Evolutionary conservation across 1,140 invertebrate species (phyloP).

Genomic region (Hestina assimilis): DNA sequence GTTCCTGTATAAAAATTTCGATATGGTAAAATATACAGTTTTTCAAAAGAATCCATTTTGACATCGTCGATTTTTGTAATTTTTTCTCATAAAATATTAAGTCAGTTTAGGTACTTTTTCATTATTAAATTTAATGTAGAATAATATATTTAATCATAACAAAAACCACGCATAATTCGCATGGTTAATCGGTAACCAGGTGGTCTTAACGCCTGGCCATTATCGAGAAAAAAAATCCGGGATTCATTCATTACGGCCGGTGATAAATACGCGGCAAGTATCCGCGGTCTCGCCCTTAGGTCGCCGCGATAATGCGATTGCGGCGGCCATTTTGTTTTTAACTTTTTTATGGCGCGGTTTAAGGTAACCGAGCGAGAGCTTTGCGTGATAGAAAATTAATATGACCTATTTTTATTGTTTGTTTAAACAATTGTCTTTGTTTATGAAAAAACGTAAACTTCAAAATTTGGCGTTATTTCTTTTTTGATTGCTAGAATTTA

Average conservation of each 20-base stretch:
- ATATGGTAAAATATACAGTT: too few species aligned
- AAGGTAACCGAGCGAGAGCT: constrained; percentile 11
- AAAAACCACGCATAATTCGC: neutral
- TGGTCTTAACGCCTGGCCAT: constrained; percentile 26
- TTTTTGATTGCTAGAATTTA: too few species aligned
- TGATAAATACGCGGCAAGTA: constrained; percentile 34
- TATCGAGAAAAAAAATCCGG: constrained; percentile 36
- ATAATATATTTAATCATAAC: too few species aligned
- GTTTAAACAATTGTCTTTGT: too few species aligned
- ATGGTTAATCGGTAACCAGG: constrained; percentile 20
- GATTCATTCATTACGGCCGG: constrained; percentile 31
- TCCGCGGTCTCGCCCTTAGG: constrained; percentile 32
- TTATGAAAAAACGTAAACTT: too few species aligned
- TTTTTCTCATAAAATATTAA: too few species aligned
- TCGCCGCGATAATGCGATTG: constrained; percentile 29
- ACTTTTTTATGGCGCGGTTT: constrained; percentile 13
- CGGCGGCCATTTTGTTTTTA: constrained; percentile 29
- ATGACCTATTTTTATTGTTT: too few species aligned
- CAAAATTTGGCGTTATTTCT: too few species aligned
- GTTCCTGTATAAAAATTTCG: too few species aligned
- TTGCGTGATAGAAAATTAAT: neutral
- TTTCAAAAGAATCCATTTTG: too few species aligned
- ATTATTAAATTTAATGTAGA: neutral
- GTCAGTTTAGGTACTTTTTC: neutral
- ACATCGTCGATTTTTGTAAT: too few species aligned